Conservation (phyloP, 2,888 invertebrate species). For the Spodoptera littoralis region DNA sequence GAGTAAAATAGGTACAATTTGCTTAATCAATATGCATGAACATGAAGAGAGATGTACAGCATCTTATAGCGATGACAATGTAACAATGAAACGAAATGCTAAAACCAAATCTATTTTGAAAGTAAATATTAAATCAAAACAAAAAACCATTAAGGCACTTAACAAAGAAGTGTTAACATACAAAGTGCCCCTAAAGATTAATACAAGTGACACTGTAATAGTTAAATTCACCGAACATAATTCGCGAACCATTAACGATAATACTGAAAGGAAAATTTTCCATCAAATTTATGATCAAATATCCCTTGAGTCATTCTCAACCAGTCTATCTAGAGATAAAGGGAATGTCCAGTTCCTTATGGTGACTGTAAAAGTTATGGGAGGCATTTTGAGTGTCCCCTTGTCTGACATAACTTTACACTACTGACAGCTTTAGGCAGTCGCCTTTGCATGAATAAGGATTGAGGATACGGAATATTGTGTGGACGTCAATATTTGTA, state of each 20-base stretch:
- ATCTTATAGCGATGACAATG: background rate
- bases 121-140: constrained; percentile 1
- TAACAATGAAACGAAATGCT: background rate
- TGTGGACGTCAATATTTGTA: constrained; percentile 21
- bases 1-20: background rate
- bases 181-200: constrained; percentile 20
- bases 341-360: constrained; percentile 49
- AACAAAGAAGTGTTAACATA: constrained; percentile 20
- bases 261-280: constrained; percentile 62
- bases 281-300: constrained; percentile 62
- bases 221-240: constrained; percentile 44
- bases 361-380: constrained; percentile 48
- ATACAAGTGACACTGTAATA: constrained; percentile 28
- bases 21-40: background rate
- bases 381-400: constrained; percentile 41
- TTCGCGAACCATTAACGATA: constrained; percentile 63
- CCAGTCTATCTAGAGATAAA: constrained; percentile 50
- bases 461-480: constrained; percentile 36
- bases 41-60: background rate
- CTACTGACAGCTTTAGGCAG: constrained; percentile 49
- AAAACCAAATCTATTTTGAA: background rate
- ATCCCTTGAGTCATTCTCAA: constrained; percentile 53
- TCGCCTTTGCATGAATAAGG: constrained; percentile 49
- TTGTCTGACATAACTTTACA: constrained; percentile 45
- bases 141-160: constrained; percentile 14